phyloP scores from a whole-genome alignment of 2,113 vertebrate genomes.

The Ibidorhyncha struthersii region DNA sequence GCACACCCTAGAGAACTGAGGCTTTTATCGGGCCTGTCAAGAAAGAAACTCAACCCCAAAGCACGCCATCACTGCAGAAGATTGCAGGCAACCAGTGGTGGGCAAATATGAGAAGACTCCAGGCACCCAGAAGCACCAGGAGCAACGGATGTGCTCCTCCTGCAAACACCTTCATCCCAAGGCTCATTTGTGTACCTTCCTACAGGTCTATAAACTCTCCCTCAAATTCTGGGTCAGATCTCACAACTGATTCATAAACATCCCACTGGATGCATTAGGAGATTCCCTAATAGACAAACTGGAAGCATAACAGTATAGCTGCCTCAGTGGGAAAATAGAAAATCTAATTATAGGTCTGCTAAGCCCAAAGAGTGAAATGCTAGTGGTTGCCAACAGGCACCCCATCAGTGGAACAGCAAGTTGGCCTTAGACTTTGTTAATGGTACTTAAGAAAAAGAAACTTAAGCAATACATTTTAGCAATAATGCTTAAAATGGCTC shows the following conservation, averaged over 20 bases:
- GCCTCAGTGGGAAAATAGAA: background rate
- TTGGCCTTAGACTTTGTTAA: background rate
- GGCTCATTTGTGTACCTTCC: background rate
- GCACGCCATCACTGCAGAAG: background rate
- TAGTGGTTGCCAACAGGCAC: background rate
- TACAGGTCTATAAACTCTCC: background rate
- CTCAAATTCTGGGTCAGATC: background rate
- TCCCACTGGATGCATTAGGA: background rate
- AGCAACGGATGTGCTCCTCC: background rate
- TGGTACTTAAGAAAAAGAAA: background rate
- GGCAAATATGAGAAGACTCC: background rate
- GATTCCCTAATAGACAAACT: background rate
- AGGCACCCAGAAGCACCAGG: background rate
- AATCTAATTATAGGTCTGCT: background rate
- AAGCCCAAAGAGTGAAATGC: background rate
- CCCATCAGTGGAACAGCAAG: too few relatives aligned
- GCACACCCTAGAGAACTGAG: rapidly evolving
- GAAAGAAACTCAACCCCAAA: background rate
- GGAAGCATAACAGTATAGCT: background rate
- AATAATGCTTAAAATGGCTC: background rate
- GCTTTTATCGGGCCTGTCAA: background rate
- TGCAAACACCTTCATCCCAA: background rate
- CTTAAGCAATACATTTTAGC: background rate
- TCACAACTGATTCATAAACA: background rate
- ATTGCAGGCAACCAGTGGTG: background rate